Percentiles rank a stretch among this genome's conserved stretches.
Evolutionary conservation across 2,113 vertebrate genomes (phyloP).

Genomic region (Psilopogon haemacephalus): DNA sequence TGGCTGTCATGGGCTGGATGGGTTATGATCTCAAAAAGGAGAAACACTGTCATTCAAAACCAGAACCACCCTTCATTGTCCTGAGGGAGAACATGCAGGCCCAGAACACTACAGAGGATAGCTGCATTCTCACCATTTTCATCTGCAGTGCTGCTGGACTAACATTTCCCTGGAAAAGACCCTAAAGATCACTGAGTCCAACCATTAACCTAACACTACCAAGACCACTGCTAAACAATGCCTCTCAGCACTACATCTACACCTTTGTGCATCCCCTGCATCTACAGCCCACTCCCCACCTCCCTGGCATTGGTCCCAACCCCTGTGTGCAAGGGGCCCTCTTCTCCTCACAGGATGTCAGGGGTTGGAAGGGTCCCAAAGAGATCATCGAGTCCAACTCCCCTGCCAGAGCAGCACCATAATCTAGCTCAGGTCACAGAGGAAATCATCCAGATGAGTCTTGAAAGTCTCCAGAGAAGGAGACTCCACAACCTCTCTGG

Average conservation of each 20-base stretch:
- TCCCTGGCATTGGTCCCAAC: not conserved
- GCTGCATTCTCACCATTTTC: not conserved
- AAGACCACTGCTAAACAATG: too few relatives aligned
- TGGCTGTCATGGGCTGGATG: not conserved
- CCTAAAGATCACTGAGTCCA: too few relatives aligned
- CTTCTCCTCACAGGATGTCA: too few relatives aligned
- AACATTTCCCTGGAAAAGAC: not conserved
- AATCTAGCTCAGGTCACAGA: too few relatives aligned
- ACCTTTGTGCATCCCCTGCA: not conserved
- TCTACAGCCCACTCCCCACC: not conserved
- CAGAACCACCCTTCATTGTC: not conserved
- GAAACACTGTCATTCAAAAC: not conserved
- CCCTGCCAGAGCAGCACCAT: too few relatives aligned
- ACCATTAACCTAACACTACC: too few relatives aligned
- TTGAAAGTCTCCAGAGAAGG: too few relatives aligned
- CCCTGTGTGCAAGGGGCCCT: rapidly evolving
- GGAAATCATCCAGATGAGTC: too few relatives aligned
- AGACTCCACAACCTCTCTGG: too few relatives aligned
- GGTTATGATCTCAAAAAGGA: not conserved
- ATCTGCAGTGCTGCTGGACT: not conserved
- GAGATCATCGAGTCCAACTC: too few relatives aligned
- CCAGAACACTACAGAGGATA: not conserved
- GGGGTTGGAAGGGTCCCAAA: too few relatives aligned
- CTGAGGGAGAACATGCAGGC: not conserved
- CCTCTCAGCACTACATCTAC: not conserved